Percentiles rank a stretch among this genome's conserved stretches.
These are phyloP conservation scores for Drosophila formosana DNA, from an alignment of 2,888 invertebrate species.

Conservation along the genomic window DNA sequence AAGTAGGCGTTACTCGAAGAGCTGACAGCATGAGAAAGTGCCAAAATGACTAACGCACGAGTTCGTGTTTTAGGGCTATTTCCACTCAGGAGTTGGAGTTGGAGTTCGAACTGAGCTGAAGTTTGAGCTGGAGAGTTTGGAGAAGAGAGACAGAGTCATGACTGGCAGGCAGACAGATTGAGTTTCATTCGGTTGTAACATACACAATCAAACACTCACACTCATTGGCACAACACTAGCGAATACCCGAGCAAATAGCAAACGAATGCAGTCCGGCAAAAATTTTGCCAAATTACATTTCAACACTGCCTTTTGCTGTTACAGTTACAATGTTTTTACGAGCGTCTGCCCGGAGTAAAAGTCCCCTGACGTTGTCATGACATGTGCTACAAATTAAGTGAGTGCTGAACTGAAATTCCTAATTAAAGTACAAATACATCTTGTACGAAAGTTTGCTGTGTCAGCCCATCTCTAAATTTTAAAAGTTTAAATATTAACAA, in stretches of 20 bases:
- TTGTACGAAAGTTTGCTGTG: too few species aligned
- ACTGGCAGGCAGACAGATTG: slow-evolving; percentile 79
- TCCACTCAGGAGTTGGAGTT: neutral
- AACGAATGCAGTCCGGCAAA: slow-evolving; percentile 64
- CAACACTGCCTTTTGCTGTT: slow-evolving; percentile 71
- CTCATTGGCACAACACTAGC: neutral
- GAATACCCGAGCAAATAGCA: slow-evolving; percentile 39
- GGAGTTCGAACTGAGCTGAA: slow-evolving; percentile 4
- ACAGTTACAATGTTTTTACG: slow-evolving; percentile 42
- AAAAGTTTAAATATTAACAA: neutral
- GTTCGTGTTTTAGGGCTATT: slow-evolving; percentile 33
- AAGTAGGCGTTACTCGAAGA: slow-evolving; percentile 66
- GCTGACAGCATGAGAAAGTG: slow-evolving; percentile 79
- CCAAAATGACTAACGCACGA: slow-evolving; percentile 77
- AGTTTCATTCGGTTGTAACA: slow-evolving; percentile 73
- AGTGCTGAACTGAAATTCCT: neutral
- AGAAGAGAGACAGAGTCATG: slow-evolving; percentile 15
- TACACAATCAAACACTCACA: slow-evolving; percentile 31
- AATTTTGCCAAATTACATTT: slow-evolving; percentile 80
- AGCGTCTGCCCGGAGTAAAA: slow-evolving; percentile 30
- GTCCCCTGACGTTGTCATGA: neutral
- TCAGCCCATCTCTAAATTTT: neutral
- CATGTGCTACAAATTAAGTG: slow-evolving; percentile 1
- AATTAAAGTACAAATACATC: too few species aligned
- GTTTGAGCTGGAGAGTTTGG: neutral